Percentiles rank a stretch among this genome's conserved stretches.
Conservation (phyloP, 1,140 invertebrate species). For the Lerema accius region DNA sequence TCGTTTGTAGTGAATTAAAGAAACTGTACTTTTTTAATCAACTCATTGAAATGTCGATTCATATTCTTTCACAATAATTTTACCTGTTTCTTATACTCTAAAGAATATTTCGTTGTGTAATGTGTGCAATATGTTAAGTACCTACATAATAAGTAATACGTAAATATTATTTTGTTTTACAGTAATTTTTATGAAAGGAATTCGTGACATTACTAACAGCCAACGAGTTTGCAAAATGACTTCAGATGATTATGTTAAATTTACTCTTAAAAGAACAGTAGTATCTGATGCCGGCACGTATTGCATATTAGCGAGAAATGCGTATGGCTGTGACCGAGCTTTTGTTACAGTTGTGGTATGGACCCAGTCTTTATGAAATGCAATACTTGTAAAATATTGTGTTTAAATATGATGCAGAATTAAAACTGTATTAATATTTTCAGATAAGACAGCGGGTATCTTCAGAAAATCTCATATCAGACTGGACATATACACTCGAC, state of each 20-base stretch:
- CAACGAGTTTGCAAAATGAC: constrained; percentile 90
- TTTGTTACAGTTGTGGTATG: constrained; percentile 92
- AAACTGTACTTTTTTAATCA: too few species aligned
- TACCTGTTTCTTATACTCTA: too few species aligned
- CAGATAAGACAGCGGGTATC: constrained; percentile 87
- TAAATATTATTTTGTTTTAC: constrained; percentile 62
- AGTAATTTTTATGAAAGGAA: constrained; percentile 94
- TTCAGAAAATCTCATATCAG: constrained; percentile 85
- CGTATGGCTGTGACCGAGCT: constrained; percentile 92
- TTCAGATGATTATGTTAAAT: constrained; percentile 91
- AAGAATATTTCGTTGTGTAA: too few species aligned
- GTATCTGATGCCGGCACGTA: constrained; percentile 96
- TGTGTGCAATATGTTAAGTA: too few species aligned
- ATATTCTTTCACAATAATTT: too few species aligned
- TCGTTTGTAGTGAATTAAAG: too few species aligned
- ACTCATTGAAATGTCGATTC: too few species aligned
- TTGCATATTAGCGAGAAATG: constrained; percentile 95
- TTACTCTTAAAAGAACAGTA: constrained; percentile 93
- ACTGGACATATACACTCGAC: constrained; percentile 79
- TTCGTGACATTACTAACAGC: constrained; percentile 91
- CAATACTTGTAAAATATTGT: too few species aligned
- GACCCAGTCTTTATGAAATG: neutral
- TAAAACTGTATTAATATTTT: too few species aligned
- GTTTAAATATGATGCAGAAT: too few species aligned
- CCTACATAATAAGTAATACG: too few species aligned